phyloP scores from a whole-genome alignment of 2,888 invertebrate species.

The Metacarcinus magister region DNA sequence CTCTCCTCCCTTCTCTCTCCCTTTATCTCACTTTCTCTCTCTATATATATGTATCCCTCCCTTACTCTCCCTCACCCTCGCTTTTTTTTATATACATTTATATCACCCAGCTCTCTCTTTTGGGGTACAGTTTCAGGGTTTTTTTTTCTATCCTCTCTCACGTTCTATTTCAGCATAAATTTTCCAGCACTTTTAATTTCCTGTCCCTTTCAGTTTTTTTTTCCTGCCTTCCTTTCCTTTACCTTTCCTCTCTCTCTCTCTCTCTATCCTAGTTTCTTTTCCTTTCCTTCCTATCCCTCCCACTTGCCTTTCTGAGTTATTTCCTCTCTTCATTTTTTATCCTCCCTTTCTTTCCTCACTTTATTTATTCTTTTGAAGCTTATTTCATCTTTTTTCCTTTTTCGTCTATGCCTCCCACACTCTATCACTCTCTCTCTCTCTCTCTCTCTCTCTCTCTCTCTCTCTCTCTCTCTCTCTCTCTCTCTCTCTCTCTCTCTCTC shows the following conservation, averaged over 20 bases:
- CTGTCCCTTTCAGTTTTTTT: background rate
- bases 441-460: background rate
- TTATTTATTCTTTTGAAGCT: no score
- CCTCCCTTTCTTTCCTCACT: background rate
- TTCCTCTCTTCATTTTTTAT: background rate
- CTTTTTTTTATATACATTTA: background rate
- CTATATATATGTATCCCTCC: conserved; percentile 40
- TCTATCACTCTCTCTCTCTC: background rate
- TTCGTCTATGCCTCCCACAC: background rate
- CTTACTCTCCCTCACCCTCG: background rate
- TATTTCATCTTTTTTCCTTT: background rate
- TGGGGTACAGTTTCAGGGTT: no score
- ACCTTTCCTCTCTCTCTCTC: background rate
- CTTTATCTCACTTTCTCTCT: conserved; percentile 5
- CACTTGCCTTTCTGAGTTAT: background rate
- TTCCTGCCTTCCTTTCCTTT: background rate
- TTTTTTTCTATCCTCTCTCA: background rate
- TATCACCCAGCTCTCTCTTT: background rate
- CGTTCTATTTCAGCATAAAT: background rate
- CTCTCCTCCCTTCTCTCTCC: conserved; percentile 22
- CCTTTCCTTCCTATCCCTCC: background rate
- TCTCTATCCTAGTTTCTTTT: background rate
- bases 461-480: background rate
- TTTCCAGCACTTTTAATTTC: background rate
- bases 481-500: conserved; percentile 26